phyloP scores from a whole-genome alignment of 2,888 invertebrate genomes.

The Globia sparganii region DNA sequence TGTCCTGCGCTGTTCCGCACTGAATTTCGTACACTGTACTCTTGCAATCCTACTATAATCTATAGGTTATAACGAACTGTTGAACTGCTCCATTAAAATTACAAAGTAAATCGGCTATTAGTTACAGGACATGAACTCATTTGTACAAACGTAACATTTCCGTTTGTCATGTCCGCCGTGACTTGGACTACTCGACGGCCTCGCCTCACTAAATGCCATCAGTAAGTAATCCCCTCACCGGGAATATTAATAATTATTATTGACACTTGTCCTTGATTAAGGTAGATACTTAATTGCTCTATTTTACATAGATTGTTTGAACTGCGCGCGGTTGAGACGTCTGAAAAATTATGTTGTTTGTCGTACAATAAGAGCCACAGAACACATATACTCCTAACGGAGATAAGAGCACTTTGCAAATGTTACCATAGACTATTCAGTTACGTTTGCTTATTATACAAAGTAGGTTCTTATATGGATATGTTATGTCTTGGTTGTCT shows the following conservation, averaged over 20 bases:
- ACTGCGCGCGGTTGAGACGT: constrained; percentile 9
- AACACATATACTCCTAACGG: too few relatives aligned
- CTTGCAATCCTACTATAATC: not conserved
- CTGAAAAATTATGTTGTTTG: constrained; percentile 34
- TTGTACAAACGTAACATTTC: constrained; percentile 65
- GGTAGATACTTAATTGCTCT: constrained; percentile 15
- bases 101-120: constrained; percentile 2
- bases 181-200: constrained; percentile 66
- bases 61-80: not conserved
- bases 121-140: constrained; percentile 34
- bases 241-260: constrained; percentile 42
- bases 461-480: not conserved
- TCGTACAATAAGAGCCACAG: constrained; percentile 4
- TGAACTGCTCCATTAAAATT: constrained; percentile 2
- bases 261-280: constrained; percentile 40
- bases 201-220: constrained; percentile 71
- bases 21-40: not conserved
- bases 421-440: not conserved
- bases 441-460: not conserved
- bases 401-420: constrained; percentile 22
- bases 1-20: not conserved
- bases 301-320: constrained; percentile 21
- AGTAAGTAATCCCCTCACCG: constrained; percentile 72
- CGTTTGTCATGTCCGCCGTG: constrained; percentile 60
- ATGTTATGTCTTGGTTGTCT: not conserved